Base-by-base conservation (phyloP, 2,888 invertebrate species). In the Orchestes rusci region DNA sequence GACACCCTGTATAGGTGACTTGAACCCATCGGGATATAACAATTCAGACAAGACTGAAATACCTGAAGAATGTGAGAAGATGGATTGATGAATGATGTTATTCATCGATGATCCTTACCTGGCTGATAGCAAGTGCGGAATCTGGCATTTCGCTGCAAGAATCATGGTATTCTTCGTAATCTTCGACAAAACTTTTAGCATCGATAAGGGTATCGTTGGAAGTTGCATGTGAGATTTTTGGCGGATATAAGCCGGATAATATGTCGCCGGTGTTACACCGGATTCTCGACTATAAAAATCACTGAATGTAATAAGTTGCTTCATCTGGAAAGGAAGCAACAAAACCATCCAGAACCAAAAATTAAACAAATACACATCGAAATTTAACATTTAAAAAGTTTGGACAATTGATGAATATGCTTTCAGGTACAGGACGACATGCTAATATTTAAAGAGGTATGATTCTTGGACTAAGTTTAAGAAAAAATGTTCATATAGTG, bases 161-260 rank as follows among this genome's bases (percentile, higher is more conserved):
- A 43, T 67, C 66, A 53, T 69, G 67, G 44, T 64, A 68, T 54
- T 68, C 68, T 43, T 69, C 69, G 45, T 68, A 68, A 34, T 68
- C 66, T 45, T 69, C 68, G 8, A 68, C 67, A 50, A 68, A 69
- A 48, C 63, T 68, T 43, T 58, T 60, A 4, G 67, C 67, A 32
- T 64, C 62, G 27, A 67, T 53, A 10, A 64, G 43, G 34, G 62
- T 63, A 39, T 61, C 61, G 23, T 53, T 56, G 10, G 64, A 60
- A 1, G 66, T 60, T 7, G 63, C 60, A 16, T 63, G 56, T 7
- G 63, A 58, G 17, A 64, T 59, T 50, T 60, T 63, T 3, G 62
- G 59, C 10, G 62, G 57, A 44, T 60, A 63, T 29, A 64, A 50
- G 12, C 59, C 43, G 8, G 59, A 50, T 8, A 65, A 43, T 5